A percentile compares a stretch with the other conserved stretches of the same genome.
These are phyloP conservation scores for Neocrepidodera transversa DNA, from an alignment of 2,888 invertebrate species.

Conservation along the genomic window DNA sequence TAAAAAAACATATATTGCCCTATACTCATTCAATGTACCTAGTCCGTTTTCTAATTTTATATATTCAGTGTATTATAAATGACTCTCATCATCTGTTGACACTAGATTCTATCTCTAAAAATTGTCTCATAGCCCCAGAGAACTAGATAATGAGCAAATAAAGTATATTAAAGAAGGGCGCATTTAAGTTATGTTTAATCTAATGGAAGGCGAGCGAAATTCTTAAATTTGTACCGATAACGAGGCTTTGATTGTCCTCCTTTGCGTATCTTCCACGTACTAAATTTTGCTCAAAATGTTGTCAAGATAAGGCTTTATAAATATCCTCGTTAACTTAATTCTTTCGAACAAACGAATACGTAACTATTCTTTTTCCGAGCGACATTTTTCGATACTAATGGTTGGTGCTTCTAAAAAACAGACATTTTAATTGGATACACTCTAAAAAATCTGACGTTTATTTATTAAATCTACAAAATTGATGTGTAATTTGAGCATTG, in stretches of 20 bases:
- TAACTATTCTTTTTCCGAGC: constrained; percentile 38
- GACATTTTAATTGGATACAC: constrained; percentile 12
- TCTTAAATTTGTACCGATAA: constrained; percentile 52
- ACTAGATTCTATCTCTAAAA: constrained; percentile 37
- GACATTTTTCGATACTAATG: constrained; percentile 36
- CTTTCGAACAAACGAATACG: constrained; percentile 49
- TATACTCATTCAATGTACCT: too few species aligned
- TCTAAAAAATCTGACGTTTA: too few species aligned
- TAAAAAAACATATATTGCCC: too few species aligned
- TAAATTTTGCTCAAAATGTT: constrained; percentile 58
- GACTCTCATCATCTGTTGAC: constrained; percentile 23
- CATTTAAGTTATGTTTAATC: constrained; percentile 53
- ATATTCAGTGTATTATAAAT: constrained; percentile 21
- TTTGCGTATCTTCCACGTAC: constrained; percentile 52
- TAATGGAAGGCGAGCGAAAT: constrained; percentile 52
- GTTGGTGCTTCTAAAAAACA: neutral
- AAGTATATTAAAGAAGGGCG: constrained; percentile 54
- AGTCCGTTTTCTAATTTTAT: too few species aligned
- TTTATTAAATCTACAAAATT: too few species aligned
- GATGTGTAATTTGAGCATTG: too few species aligned
- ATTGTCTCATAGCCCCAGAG: constrained; percentile 44
- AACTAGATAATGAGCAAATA: constrained; percentile 51
- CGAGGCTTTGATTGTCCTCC: constrained; percentile 52
- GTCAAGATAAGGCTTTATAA: constrained; percentile 58
- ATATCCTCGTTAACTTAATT: constrained; percentile 58